Conservation (phyloP, 2,797 vertebrate species). For the Siniperca undulata region DNA sequence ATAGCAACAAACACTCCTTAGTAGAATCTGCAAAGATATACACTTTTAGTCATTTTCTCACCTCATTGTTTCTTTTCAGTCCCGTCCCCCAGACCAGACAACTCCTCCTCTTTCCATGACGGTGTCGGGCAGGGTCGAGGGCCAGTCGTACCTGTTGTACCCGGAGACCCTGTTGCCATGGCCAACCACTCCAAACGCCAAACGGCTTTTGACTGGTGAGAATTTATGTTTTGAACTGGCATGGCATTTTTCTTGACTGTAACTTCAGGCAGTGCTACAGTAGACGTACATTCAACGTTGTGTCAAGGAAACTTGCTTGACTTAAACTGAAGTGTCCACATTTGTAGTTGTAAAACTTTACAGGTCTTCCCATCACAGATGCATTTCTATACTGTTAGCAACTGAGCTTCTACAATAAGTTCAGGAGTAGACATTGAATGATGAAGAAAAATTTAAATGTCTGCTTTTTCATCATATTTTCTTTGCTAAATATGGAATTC, state of each 20-base stretch:
- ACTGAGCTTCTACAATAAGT: neutral
- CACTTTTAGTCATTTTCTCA: conserved; percentile 11
- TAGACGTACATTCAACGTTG: neutral
- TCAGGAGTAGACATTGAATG: neutral
- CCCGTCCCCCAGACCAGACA: conserved; percentile 96
- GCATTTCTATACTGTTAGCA: neutral
- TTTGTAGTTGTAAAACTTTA: neutral
- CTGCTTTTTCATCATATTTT: neutral
- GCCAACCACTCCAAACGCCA: conserved; percentile 96
- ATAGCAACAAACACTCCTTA: neutral
- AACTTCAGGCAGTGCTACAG: neutral
- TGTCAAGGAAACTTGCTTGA: neutral
- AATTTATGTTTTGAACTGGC: conserved; percentile 12
- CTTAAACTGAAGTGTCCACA: neutral
- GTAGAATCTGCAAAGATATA: neutral
- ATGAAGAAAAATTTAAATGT: neutral
- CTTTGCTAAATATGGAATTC: neutral
- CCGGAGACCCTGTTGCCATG: conserved; percentile 89
- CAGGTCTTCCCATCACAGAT: neutral
- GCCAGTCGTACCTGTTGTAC: conserved; percentile 86
- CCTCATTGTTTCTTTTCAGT: conserved; percentile 80
- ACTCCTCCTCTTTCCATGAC: conserved; percentile 95
- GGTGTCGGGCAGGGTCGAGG: conserved; percentile 89
- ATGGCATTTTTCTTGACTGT: neutral
- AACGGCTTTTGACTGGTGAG: conserved; percentile 97